phyloP scores from a whole-genome alignment of 1,140 invertebrate species.

The Drosophila nigromelanica region DNA sequence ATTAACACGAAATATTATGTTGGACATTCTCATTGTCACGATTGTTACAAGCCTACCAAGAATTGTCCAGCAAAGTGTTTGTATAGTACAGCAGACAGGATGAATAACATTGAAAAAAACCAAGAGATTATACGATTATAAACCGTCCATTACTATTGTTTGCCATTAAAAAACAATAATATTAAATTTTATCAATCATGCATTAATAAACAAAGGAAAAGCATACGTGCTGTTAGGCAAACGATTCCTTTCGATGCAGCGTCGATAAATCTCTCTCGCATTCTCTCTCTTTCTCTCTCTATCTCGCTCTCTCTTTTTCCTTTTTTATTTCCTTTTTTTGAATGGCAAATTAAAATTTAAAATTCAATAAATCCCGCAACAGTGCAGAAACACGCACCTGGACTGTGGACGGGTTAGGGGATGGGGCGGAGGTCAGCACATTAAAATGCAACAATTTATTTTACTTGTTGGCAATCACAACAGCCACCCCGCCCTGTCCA shows the following conservation, averaged over 20 bases:
- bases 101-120: too few species aligned
- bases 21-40: too few species aligned
- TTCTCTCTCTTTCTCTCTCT: too few species aligned
- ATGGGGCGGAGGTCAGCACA: constrained; percentile 35
- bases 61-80: too few species aligned
- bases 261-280: too few species aligned
- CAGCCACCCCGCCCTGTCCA: background rate
- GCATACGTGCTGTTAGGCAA: background rate
- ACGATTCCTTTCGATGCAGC: constrained; percentile 8
- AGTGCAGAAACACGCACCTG: constrained; percentile 42
- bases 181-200: too few species aligned
- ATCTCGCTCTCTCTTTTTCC: background rate
- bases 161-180: too few species aligned
- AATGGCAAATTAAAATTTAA: constrained; percentile 79
- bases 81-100: too few species aligned
- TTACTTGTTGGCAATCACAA: constrained; percentile 68
- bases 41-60: too few species aligned
- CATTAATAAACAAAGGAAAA: background rate
- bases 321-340: constrained; percentile 19
- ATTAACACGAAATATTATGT: too few species aligned
- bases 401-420: constrained; percentile 28
- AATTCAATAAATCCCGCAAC: constrained; percentile 75
- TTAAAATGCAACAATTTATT: constrained; percentile 83
- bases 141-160: too few species aligned
- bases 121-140: too few species aligned